Conservation (phyloP, 2,888 invertebrate species). For the Latrodectus hesperus region DNA sequence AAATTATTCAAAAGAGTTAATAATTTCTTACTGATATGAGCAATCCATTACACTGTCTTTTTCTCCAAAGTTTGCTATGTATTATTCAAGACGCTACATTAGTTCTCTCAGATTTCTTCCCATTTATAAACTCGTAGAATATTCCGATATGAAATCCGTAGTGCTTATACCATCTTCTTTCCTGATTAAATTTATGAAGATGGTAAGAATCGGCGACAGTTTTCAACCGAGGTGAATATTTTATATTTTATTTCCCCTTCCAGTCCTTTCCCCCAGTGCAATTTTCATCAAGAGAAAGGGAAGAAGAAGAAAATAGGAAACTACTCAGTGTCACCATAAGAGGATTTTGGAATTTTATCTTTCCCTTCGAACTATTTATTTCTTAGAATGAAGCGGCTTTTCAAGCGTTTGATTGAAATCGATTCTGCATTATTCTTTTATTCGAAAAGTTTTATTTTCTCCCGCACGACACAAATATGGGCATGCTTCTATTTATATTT, state of each 20-base stretch:
- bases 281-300: not conserved
- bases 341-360: not conserved
- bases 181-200: slow-evolving; percentile 50
- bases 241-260: not conserved
- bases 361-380: slow-evolving; percentile 19
- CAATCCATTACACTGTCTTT: slow-evolving; percentile 8
- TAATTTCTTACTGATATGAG: slow-evolving; percentile 9
- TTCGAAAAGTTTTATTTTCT: not conserved
- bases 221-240: slow-evolving; percentile 14
- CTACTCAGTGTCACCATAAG: slow-evolving; percentile 4
- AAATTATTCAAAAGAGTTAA: slow-evolving; percentile 33
- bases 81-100: slow-evolving; percentile 30
- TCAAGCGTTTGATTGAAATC: slow-evolving; percentile 30
- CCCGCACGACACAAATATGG: not conserved
- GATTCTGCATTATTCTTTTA: not conserved
- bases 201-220: slow-evolving; percentile 17
- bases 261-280: not conserved
- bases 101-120: slow-evolving; percentile 19
- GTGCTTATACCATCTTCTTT: slow-evolving; percentile 10
- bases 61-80: slow-evolving; percentile 14
- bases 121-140: slow-evolving; percentile 20
- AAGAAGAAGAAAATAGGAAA: not conserved
- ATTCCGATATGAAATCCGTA: slow-evolving; percentile 37
- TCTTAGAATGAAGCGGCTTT: slow-evolving; percentile 4
- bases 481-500: not conserved